A percentile compares a stretch with the other conserved stretches of the same genome.
phyloP scores from a whole-genome alignment of 2,797 vertebrate genomes.

The Limosa lapponica region DNA sequence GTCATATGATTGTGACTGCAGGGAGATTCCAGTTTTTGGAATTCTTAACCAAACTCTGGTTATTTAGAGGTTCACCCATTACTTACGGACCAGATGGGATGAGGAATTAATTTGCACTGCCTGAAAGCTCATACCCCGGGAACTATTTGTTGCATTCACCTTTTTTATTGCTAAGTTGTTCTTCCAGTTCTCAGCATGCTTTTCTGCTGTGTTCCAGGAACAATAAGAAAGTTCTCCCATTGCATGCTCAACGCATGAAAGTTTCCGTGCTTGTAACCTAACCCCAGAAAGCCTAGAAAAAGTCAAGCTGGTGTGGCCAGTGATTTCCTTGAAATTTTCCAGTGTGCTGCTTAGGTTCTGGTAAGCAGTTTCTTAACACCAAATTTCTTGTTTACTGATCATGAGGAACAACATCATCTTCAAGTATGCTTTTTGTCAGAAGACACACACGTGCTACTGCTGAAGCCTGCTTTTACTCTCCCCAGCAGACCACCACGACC shows the following conservation, averaged over 20 bases:
- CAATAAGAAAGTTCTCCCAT: slow-evolving; percentile 14
- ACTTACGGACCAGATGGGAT: not conserved
- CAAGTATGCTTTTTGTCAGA: not conserved
- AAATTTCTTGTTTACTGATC: not conserved
- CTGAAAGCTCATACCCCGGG: slow-evolving; percentile 11
- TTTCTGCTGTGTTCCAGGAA: slow-evolving; percentile 57
- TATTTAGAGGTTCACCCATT: not conserved
- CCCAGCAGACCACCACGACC: not conserved
- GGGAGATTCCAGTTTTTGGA: not conserved
- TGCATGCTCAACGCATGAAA: not conserved
- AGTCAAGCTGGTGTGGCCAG: not conserved
- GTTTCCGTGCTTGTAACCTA: slow-evolving; percentile 46
- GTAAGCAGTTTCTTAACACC: not conserved
- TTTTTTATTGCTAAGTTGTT: slow-evolving; percentile 62
- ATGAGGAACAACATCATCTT: not conserved
- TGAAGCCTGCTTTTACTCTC: not conserved
- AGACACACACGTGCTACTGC: not conserved
- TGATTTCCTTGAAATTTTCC: slow-evolving; percentile 20
- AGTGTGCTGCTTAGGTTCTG: not conserved
- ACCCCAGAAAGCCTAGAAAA: slow-evolving; percentile 22
- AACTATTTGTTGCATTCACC: slow-evolving; percentile 40
- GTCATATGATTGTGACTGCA: not conserved
- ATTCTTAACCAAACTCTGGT: not conserved
- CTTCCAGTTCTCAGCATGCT: slow-evolving; percentile 64
- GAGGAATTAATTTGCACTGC: slow-evolving; percentile 3